Conservation (phyloP, 2,113 vertebrate species). For the Daphoenositta chrysoptera region DNA sequence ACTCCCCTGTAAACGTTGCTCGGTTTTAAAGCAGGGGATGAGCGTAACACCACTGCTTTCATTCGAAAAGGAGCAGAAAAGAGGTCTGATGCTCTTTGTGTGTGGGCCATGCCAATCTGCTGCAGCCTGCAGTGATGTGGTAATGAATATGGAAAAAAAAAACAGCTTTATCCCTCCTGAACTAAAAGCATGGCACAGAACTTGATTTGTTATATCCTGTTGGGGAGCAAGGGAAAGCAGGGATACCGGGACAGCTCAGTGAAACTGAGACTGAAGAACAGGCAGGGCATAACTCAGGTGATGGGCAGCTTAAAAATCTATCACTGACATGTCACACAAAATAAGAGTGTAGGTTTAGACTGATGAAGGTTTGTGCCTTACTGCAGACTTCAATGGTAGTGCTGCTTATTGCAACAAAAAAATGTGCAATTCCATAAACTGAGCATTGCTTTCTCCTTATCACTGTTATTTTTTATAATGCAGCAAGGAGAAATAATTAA, state of each 20-base stretch:
- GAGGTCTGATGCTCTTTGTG: background rate
- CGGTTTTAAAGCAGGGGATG: background rate
- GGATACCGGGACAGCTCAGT: background rate
- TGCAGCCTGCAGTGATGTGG: background rate
- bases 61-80: background rate
- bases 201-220: background rate
- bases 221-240: background rate
- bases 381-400: background rate
- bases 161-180: background rate
- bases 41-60: background rate
- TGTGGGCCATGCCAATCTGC: background rate
- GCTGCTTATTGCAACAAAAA: background rate
- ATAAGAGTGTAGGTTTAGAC: fast-evolving
- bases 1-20: background rate
- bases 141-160: background rate
- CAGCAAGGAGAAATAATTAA: background rate
- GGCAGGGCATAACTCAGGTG: background rate
- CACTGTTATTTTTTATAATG: background rate
- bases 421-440: background rate
- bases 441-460: background rate
- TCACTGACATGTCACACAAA: background rate
- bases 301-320: background rate
- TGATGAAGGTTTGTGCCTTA: background rate
- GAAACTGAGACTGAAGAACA: background rate
- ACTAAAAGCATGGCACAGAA: background rate